phyloP scores from a whole-genome alignment of 2,888 invertebrate genomes.

The Dasypogon diadema region DNA sequence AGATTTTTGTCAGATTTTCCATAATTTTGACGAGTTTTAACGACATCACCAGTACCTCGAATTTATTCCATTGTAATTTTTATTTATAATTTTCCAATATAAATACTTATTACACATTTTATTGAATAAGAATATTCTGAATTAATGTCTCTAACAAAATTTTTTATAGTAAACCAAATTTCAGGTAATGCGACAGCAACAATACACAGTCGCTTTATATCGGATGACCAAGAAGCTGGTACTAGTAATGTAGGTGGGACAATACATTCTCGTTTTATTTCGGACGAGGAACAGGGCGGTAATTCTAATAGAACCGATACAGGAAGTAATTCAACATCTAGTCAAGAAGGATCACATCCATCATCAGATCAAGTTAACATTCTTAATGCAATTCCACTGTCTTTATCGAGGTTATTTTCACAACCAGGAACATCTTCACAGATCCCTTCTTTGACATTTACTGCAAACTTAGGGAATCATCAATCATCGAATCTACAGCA shows the following conservation, averaged over 20 bases:
- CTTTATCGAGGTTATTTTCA: constrained; percentile 51
- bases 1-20: no score
- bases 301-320: not conserved
- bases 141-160: not conserved
- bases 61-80: no score
- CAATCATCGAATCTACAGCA: constrained; percentile 33
- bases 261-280: not conserved
- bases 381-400: constrained; percentile 47
- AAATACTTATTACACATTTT: no score
- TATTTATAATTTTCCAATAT: no score
- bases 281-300: not conserved
- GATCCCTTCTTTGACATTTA: constrained; percentile 34
- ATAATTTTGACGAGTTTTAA: no score
- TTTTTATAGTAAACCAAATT: no score
- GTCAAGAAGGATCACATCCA: constrained; percentile 50
- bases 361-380: constrained; percentile 21
- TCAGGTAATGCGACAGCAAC: constrained; percentile 34
- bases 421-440: constrained; percentile 54
- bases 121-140: no score
- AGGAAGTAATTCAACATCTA: constrained; percentile 47
- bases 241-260: not conserved
- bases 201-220: constrained; percentile 22
- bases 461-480: constrained; percentile 8
- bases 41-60: no score
- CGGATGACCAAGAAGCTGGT: not conserved